These are phyloP conservation scores for Odontamblyopus lacepedii DNA, from an alignment of 2,797 vertebrate genomes.

Conservation along the genomic window DNA sequence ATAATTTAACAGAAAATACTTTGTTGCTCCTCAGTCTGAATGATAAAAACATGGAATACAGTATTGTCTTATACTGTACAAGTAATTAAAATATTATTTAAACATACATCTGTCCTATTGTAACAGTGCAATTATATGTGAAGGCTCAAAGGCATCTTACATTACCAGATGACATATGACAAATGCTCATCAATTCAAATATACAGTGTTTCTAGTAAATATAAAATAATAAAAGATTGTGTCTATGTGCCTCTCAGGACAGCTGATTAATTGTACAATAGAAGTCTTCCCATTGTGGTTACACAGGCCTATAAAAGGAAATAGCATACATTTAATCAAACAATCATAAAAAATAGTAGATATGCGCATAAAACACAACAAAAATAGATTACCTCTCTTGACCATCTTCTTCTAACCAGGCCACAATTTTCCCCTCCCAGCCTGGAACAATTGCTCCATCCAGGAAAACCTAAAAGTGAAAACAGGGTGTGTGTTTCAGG, in stretches of 20 bases:
- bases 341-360: not conserved
- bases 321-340: not conserved
- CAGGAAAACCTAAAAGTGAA: slow-evolving; percentile 84
- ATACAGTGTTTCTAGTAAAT: slow-evolving; percentile 5
- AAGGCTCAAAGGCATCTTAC: slow-evolving; percentile 1
- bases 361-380: not conserved
- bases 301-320: slow-evolving; percentile 50
- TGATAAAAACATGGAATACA: not conserved
- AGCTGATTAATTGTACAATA: slow-evolving; percentile 5
- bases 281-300: slow-evolving; percentile 28
- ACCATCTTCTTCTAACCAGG: slow-evolving; percentile 93
- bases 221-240: not conserved
- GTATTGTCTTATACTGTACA: not conserved
- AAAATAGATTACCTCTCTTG: slow-evolving; percentile 77
- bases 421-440: slow-evolving; percentile 97
- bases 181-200: slow-evolving; percentile 20
- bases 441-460: slow-evolving; percentile 91
- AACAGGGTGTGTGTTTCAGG: no score
- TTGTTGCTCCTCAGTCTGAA: not conserved
- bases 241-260: slow-evolving; percentile 27
- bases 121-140: slow-evolving; percentile 14
- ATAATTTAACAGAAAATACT: not conserved
- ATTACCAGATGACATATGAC: not conserved
- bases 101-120: slow-evolving; percentile 17
- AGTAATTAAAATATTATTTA: not conserved